A percentile compares a stretch with the other conserved stretches of the same genome.
phyloP scores from a whole-genome alignment of 1,140 invertebrate species.

The Drosophila nikananu region DNA sequence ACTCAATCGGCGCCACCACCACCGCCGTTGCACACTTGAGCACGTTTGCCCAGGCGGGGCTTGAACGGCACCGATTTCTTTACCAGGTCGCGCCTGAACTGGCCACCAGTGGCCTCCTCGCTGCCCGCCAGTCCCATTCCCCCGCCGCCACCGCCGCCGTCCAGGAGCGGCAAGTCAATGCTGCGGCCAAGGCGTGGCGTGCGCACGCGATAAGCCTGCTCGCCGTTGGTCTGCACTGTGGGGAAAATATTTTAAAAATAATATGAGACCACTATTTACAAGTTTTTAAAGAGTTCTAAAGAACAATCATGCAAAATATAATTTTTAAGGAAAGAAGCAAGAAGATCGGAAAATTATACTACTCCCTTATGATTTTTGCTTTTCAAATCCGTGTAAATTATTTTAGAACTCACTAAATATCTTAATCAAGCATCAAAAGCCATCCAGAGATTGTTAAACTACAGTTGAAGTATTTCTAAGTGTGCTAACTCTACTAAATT shows the following conservation, averaged over 20 bases:
- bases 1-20: slow-evolving; percentile 61
- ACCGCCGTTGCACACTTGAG: slow-evolving; percentile 68
- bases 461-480: not conserved
- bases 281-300: not conserved
- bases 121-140: slow-evolving; percentile 27
- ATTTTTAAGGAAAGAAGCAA: accelerated
- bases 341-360: not conserved
- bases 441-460: not conserved
- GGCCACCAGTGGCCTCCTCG: slow-evolving; percentile 64
- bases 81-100: slow-evolving; percentile 77
- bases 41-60: slow-evolving; percentile 82
- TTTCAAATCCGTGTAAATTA: not conserved
- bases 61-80: slow-evolving; percentile 85
- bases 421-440: no score
- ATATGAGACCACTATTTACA: not conserved
- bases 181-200: slow-evolving; percentile 82
- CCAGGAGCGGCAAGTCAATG: slow-evolving; percentile 77
- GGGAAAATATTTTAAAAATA: not conserved
- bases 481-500: not conserved
- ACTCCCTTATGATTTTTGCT: no score
- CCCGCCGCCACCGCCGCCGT: slow-evolving; percentile 23
- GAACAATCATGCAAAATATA: no score
- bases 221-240: slow-evolving; percentile 71
- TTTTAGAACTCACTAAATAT: no score
- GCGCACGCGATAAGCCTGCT: slow-evolving; percentile 76